A percentile compares a stretch with the other conserved stretches of the same genome.
Conservation (phyloP, 2,888 invertebrate species). For the Polia nebulosa region DNA sequence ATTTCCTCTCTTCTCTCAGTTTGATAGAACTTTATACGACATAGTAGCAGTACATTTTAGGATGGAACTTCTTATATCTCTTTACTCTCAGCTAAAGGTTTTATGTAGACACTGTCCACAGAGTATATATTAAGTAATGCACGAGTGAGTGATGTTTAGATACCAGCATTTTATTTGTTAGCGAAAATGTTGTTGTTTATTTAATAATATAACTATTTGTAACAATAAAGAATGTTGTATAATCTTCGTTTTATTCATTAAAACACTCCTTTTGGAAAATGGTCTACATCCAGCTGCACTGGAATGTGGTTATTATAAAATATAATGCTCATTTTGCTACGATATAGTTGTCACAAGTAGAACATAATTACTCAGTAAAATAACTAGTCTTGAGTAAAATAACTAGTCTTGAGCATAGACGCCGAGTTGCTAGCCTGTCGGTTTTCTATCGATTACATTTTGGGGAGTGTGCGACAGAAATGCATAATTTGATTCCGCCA, state of each 20-base stretch:
- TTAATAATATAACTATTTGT: constrained; percentile 34
- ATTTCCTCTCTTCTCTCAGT: neutral
- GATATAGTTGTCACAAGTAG: too few species aligned
- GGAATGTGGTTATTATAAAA: too few species aligned
- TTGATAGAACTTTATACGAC: neutral
- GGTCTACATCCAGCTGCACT: neutral
- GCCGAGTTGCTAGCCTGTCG: too few species aligned
- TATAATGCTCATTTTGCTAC: too few species aligned
- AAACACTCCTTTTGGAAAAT: neutral
- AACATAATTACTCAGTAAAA: too few species aligned
- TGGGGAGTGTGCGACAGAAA: too few species aligned
- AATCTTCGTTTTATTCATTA: neutral
- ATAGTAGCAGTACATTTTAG: neutral
- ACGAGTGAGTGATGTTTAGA: constrained; percentile 29
- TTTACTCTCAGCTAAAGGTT: neutral
- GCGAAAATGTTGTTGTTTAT: constrained; percentile 46
- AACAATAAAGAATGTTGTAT: constrained; percentile 57
- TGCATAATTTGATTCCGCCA: too few species aligned
- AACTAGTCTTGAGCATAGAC: too few species aligned
- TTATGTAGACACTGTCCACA: constrained; percentile 1
- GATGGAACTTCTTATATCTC: neutral
- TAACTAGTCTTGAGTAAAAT: too few species aligned
- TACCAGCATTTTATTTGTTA: constrained; percentile 47
- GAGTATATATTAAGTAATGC: constrained; percentile 9
- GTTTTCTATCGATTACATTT: too few species aligned